Evolutionary conservation across 2,113 vertebrate genomes (phyloP).

Genomic region (Ibidorhyncha struthersii): DNA sequence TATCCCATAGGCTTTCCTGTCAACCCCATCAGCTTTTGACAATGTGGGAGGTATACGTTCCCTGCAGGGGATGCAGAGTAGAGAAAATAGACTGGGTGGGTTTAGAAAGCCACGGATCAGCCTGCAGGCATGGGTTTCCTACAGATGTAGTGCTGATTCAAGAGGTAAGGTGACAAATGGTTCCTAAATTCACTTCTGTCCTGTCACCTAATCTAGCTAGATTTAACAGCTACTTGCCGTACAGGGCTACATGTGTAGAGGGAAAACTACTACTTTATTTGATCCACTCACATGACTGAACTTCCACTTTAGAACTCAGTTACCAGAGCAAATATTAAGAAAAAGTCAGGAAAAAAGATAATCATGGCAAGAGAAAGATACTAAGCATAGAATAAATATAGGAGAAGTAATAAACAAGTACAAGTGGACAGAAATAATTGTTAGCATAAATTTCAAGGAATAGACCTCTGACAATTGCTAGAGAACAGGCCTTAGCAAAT

Average conservation of each 20-base stretch:
- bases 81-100: constrained; percentile 34
- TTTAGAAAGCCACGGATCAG: not conserved
- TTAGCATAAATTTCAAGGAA: not conserved
- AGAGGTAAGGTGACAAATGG: not conserved
- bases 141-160: constrained; percentile 25
- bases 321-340: not conserved
- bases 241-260: not conserved
- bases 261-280: not conserved
- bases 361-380: not conserved
- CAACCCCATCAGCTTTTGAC: constrained; percentile 14
- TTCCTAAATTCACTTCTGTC: not conserved
- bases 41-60: constrained; percentile 30
- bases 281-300: not conserved
- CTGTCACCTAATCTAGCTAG: not conserved
- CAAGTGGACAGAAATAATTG: not conserved
- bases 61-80: not conserved
- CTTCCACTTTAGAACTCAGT: not conserved
- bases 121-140: constrained; percentile 8
- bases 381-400: not conserved
- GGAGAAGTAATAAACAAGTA: not conserved
- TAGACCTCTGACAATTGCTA: not conserved
- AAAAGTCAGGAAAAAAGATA: not conserved
- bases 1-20: constrained; percentile 52
- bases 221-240: not conserved
- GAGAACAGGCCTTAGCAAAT: not conserved